phyloP scores from a whole-genome alignment of 1,140 invertebrate species.

The Ceratoteleas bidentatus region DNA sequence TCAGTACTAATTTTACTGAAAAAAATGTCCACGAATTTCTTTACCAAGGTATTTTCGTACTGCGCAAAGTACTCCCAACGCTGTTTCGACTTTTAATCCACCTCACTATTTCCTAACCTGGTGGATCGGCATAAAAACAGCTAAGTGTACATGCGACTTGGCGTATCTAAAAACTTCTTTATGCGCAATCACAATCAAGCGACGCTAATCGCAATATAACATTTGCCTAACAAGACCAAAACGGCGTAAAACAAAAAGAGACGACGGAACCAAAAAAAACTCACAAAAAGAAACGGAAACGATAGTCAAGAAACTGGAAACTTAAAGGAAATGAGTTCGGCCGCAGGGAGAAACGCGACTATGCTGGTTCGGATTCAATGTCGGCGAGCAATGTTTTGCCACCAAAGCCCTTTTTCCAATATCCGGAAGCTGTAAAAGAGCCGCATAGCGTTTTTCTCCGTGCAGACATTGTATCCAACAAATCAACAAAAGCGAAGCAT shows the following conservation, averaged over 20 bases:
- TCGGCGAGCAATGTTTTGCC: no score
- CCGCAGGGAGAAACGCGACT: no score
- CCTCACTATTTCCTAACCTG: background rate
- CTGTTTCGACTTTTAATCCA: no score
- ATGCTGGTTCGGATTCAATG: no score
- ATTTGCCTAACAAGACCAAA: slow-evolving; percentile 17
- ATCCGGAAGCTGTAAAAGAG: no score
- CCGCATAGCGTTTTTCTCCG: no score
- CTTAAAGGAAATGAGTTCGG: no score
- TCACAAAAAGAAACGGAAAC: slow-evolving; percentile 24
- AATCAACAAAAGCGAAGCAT: slow-evolving; percentile 63
- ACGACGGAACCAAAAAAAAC: slow-evolving; percentile 27
- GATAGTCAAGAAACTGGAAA: no score
- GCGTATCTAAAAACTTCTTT: slow-evolving; percentile 29
- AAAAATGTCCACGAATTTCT: slow-evolving; percentile 3
- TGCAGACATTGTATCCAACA: slow-evolving; percentile 46
- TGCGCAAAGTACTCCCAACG: no score
- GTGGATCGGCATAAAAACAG: slow-evolving; percentile 32
- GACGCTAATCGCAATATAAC: slow-evolving; percentile 36
- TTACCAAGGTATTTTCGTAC: background rate
- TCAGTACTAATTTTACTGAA: no score
- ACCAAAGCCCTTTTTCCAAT: no score
- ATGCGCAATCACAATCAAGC: slow-evolving; percentile 55
- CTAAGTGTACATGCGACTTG: slow-evolving; percentile 47
- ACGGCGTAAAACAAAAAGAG: slow-evolving; percentile 27